phyloP scores from a whole-genome alignment of 2,888 invertebrate genomes.

The Aethes cnicana region DNA sequence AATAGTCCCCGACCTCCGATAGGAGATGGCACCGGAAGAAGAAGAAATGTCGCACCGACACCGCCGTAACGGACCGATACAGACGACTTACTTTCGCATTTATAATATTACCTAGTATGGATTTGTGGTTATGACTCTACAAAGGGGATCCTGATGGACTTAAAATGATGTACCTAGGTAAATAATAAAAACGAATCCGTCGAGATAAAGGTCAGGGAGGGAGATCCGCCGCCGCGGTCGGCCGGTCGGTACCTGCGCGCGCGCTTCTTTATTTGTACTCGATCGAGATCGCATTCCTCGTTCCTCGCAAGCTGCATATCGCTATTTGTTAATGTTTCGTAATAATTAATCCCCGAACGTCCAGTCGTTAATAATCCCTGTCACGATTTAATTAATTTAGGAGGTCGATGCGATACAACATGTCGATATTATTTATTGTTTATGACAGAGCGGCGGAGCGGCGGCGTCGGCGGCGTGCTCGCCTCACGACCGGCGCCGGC shows the following conservation, averaged over 20 bases:
- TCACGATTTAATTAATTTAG: constrained; percentile 28
- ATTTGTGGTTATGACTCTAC: too few relatives aligned
- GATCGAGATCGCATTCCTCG: constrained; percentile 45
- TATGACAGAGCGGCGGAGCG: constrained; percentile 5
- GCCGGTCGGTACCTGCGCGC: constrained; percentile 30
- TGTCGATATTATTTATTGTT: constrained; percentile 9
- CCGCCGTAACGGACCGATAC: too few relatives aligned
- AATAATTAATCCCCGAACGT: constrained; percentile 25
- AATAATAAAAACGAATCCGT: too few relatives aligned
- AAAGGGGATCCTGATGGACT: too few relatives aligned
- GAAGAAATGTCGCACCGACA: too few relatives aligned
- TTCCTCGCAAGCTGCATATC: constrained; percentile 37
- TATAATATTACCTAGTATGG: too few relatives aligned
- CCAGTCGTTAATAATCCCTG: constrained; percentile 24
- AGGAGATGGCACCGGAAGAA: too few relatives aligned
- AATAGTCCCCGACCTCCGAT: too few relatives aligned
- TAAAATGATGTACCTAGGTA: too few relatives aligned
- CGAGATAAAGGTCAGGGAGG: too few relatives aligned
- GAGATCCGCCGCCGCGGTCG: constrained; percentile 31
- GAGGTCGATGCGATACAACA: constrained; percentile 19
- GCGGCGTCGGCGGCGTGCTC: not conserved
- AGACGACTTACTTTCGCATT: too few relatives aligned
- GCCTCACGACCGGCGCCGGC: too few relatives aligned
- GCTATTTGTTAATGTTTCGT: constrained; percentile 29
- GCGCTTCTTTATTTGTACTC: constrained; percentile 38